Evolutionary conservation across 2,113 vertebrate genomes (phyloP).

Genomic region (Cryptotis parvus): DNA sequence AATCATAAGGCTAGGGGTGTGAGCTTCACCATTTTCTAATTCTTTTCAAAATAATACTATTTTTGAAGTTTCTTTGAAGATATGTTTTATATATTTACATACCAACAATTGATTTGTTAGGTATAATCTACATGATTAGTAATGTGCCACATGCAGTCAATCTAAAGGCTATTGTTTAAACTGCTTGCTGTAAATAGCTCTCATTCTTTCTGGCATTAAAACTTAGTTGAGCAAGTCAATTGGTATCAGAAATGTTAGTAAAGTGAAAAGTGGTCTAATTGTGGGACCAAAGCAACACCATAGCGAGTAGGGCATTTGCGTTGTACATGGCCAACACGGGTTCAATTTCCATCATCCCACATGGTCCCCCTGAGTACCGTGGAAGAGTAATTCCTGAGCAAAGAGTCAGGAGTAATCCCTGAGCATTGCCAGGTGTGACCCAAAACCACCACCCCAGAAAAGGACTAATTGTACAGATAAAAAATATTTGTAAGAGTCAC

Average conservation of each 20-base stretch:
- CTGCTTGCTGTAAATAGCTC: background rate
- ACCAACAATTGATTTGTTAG: background rate
- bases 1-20: background rate
- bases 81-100: constrained; percentile 13
- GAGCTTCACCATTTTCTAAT: background rate
- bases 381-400: no score
- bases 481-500: background rate
- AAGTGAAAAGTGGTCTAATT: background rate
- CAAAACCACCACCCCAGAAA: no score
- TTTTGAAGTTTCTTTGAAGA: background rate
- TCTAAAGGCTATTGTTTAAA: background rate
- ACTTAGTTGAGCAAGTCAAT: background rate
- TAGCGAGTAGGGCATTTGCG: no score
- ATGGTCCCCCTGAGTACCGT: no score
- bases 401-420: no score
- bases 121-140: background rate
- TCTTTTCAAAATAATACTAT: background rate
- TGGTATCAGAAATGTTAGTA: background rate
- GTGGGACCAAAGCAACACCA: no score
- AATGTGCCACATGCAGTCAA: background rate
- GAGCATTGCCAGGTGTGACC: no score
- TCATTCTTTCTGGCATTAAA: background rate
- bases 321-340: no score
- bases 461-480: background rate
- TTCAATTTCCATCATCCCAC: no score